A percentile compares a stretch with the other conserved stretches of the same genome.
phyloP scores from a whole-genome alignment of 2,888 invertebrate species.

The Heliconius hortense region DNA sequence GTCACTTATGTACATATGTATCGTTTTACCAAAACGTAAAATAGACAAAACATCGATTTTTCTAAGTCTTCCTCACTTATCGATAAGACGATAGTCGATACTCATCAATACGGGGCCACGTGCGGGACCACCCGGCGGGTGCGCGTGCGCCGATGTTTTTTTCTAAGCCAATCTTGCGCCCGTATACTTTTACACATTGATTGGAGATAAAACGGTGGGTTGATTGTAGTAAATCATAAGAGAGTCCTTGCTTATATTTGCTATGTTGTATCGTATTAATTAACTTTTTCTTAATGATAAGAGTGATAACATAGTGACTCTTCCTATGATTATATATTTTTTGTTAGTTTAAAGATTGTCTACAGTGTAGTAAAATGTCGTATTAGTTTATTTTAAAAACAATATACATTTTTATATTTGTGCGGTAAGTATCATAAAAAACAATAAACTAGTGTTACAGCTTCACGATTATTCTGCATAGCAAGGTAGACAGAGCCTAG shows the following conservation, averaged over 20 bases:
- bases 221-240: slow-evolving; percentile 17
- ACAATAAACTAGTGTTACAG: too few relatives aligned
- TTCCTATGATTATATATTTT: too few relatives aligned
- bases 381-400: too few relatives aligned
- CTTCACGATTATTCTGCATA: too few relatives aligned
- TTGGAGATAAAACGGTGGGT: slow-evolving; percentile 33
- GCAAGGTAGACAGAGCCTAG: too few relatives aligned
- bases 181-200: slow-evolving; percentile 40
- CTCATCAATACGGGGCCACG: slow-evolving; percentile 78
- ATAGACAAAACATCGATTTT: slow-evolving; percentile 35
- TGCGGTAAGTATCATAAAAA: too few relatives aligned
- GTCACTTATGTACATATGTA: not conserved
- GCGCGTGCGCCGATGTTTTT: slow-evolving; percentile 60
- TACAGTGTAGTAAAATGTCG: too few relatives aligned
- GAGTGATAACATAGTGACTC: too few relatives aligned
- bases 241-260: slow-evolving; percentile 13
- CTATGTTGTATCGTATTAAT: not conserved
- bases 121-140: slow-evolving; percentile 71
- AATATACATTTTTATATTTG: too few relatives aligned
- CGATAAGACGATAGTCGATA: slow-evolving; percentile 55
- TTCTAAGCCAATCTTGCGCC: slow-evolving; percentile 46
- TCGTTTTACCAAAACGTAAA: not conserved
- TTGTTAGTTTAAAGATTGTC: too few relatives aligned
- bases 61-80: slow-evolving; percentile 45
- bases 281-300: not conserved